Conservation (phyloP, 2,888 invertebrate species). For the Lacanobia wlatinum region DNA sequence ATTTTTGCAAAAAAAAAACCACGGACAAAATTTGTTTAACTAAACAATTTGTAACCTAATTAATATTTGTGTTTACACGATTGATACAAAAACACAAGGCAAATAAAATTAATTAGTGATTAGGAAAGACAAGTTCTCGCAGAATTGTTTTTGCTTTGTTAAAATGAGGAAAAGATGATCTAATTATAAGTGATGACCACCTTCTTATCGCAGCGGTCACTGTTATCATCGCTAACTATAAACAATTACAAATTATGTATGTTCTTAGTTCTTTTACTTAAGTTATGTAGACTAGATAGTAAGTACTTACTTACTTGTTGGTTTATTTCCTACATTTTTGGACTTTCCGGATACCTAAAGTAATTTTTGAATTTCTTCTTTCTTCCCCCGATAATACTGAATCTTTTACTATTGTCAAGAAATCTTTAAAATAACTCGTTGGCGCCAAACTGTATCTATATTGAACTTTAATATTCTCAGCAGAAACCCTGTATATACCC, state of each 20-base stretch:
- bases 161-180: not conserved
- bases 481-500: too few relatives aligned
- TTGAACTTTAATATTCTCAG: too few relatives aligned
- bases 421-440: too few relatives aligned
- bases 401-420: too few relatives aligned
- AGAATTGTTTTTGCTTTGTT: not conserved
- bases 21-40: too few relatives aligned
- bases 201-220: slow-evolving; percentile 28
- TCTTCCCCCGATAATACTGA: not conserved
- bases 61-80: too few relatives aligned
- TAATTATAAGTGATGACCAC: not conserved
- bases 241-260: slow-evolving; percentile 10
- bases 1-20: too few relatives aligned
- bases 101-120: not conserved
- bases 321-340: not conserved
- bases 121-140: not conserved
- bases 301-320: not conserved
- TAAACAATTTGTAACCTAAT: too few relatives aligned
- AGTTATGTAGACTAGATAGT: not conserved
- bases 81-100: too few relatives aligned
- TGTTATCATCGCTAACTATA: not conserved
- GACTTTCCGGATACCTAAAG: not conserved
- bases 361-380: not conserved
- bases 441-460: too few relatives aligned
- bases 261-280: too few relatives aligned